These are phyloP conservation scores for Zapornia atra DNA, from an alignment of 2,113 vertebrate species.

Conservation along the genomic window DNA sequence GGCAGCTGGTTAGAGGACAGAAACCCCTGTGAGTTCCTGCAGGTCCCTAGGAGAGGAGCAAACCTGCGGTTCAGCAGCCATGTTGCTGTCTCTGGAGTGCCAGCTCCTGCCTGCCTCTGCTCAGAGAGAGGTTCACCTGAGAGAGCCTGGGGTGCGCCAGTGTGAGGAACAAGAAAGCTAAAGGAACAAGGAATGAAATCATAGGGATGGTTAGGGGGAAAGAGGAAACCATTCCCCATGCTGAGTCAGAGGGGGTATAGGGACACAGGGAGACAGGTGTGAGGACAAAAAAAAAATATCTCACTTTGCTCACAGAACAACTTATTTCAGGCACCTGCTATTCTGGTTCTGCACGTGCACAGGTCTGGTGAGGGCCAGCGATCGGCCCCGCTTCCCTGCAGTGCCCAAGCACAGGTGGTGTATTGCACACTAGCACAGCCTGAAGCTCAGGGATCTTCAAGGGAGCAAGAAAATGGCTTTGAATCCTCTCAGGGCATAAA, in stretches of 20 bases:
- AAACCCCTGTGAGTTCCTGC: neutral
- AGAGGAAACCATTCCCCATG: neutral
- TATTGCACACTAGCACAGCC: neutral
- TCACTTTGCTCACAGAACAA: neutral
- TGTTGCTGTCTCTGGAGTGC: too few relatives aligned
- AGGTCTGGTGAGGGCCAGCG: neutral
- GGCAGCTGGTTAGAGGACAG: neutral
- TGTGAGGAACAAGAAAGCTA: neutral
- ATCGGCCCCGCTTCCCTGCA: neutral
- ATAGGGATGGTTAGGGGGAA: neutral
- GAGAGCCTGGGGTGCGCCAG: too few relatives aligned
- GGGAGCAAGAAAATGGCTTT: neutral
- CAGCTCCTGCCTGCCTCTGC: neutral
- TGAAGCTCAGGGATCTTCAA: neutral
- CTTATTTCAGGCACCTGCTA: neutral
- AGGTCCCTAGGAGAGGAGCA: neutral
- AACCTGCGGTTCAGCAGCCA: neutral
- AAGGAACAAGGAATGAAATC: neutral
- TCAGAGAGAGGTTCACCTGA: neutral
- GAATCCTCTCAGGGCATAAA: neutral
- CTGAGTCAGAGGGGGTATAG: neutral
- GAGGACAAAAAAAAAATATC: neutral
- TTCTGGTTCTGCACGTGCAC: neutral
- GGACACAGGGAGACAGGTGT: neutral
- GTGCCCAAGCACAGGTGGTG: accelerated